Evolutionary conservation across 2,797 vertebrate genomes (phyloP), one percentile per base, ranked within the genome.

Genomic region (Myotis daubentonii): DNA sequence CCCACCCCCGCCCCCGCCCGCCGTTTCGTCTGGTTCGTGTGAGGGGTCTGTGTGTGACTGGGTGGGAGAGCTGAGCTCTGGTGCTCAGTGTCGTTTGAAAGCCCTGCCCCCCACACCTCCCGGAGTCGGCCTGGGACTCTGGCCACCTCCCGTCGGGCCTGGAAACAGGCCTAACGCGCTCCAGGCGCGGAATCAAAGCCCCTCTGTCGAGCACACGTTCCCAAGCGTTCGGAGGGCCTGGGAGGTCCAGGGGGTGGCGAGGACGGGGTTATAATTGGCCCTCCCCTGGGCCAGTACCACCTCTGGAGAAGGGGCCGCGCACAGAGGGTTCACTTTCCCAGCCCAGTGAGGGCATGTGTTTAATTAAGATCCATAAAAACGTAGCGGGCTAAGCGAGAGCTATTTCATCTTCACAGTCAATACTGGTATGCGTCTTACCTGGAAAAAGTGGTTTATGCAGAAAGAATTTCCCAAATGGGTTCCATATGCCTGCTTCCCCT

Each of bases 401-500:
- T 11, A 82, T 87, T 95, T 93, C 92, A 78, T 91, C 94, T 91
- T 89, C 95, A 82, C 82, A 53, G 94, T 93, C 96, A 66, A 72
- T 72, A n/a, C 12, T 1, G 84, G 75, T 82, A 20, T 94, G 94
- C 57, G 94, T 97, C 95, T 96, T 70, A 97, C 97, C 97, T 97
- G 97, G 94, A 96, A 96, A 96, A 95, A 96, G 91, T 20, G 93
- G 93, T 86, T 94, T 85, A 84, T 94, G 87, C 91, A 91, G 91
- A 94, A 97, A 81, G 96, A 97, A 97, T 97, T 95, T 94, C 95
- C 91, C 97, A 97, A 96, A 97, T 97, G 97, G 82, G 51, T 96
- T 95, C 97, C 97, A 97, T 92, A 97, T 97, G 97, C 91, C 60
- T 23, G 76, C 49, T 36, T 44, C 85, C 80, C 80, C 38, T 12